phyloP scores from a whole-genome alignment of 2,797 vertebrate species.

The Toxotes lorentzi region DNA sequence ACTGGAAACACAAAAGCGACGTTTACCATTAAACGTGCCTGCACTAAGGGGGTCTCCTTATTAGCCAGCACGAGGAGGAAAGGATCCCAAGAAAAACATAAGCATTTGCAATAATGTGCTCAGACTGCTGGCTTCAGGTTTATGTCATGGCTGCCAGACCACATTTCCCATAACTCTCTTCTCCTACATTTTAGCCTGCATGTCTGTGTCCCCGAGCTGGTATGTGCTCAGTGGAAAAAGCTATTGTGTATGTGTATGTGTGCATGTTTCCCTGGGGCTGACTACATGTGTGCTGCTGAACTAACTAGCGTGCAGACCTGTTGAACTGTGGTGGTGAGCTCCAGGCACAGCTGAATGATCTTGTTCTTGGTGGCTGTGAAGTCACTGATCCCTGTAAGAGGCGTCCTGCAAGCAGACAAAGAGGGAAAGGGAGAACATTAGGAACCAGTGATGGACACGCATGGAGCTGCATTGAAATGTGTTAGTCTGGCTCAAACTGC shows the following conservation, averaged over 20 bases:
- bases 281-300: constrained; percentile 47
- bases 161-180: constrained; percentile 71
- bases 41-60: constrained; percentile 71
- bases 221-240: constrained; percentile 64
- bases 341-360: constrained; percentile 98
- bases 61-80: constrained; percentile 61
- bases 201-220: constrained; percentile 59
- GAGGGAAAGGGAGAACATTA: constrained; percentile 52
- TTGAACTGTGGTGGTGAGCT: constrained; percentile 97
- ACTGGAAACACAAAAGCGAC: constrained; percentile 69
- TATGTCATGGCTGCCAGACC: constrained; percentile 69
- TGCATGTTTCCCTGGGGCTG: constrained; percentile 23
- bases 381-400: constrained; percentile 96
- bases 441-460: neutral
- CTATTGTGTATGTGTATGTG: constrained; percentile 40
- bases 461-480: constrained; percentile 2
- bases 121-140: constrained; percentile 71
- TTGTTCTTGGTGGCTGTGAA: constrained; percentile 98
- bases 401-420: constrained; percentile 86
- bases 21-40: constrained; percentile 68
- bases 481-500: neutral
- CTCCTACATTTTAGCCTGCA: constrained; percentile 54
- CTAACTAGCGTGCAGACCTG: constrained; percentile 88
- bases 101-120: constrained; percentile 64
- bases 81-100: constrained; percentile 72